Evolutionary conservation across 64 coral and sea anemone species (phyloP), one percentile per base, ranked within the genome.

Genomic region (Cladopsammia gracilis): DNA sequence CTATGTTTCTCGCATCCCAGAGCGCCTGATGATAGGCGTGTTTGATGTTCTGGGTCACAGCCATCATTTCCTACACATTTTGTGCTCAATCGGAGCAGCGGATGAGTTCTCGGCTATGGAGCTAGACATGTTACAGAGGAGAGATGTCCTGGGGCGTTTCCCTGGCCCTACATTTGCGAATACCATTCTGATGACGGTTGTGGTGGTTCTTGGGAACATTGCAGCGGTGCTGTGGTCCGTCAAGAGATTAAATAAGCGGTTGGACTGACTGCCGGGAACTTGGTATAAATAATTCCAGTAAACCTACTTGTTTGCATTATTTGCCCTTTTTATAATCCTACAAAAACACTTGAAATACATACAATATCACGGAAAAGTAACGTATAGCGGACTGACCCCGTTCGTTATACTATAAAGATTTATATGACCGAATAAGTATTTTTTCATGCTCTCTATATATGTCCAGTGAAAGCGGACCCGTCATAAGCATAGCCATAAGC

Each of bases 1-100:
- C 9, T 94, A 97, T 24, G 88, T 85, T 3, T 64, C 58, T 58
- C 90, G 90, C 46, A 58, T 97, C 48, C 96, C 96, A 10, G 96
- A 97, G 76, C 84, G 96, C 10, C 58, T 94, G 10, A 94, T 94
- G 71, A 77, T 88, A 25, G 92, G 92, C 7, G 92, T 89, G 7
- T 94, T 94, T 46, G 92, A 94, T 48, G 60, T 89, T 44, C 23
- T 94, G 26, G 92, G 92, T 45, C 92, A 94, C 71, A 94, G 92
- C 25, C 92, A 94, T 42, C 92, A 94, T 11, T 94, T 89, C 3
- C 44, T 94, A 19, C 92, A 94, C 48, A 82, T 94, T 26, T 46
- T 94, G 56, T 83, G 86, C 49, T 77, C 76, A 0, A 83, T 94
- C 58, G 92, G 92, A 13, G 92, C 69, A 20, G 77, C 92, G 52